Conservation (phyloP, 2,797 vertebrate genomes). For the Triplophysa yarkandensis region DNA sequence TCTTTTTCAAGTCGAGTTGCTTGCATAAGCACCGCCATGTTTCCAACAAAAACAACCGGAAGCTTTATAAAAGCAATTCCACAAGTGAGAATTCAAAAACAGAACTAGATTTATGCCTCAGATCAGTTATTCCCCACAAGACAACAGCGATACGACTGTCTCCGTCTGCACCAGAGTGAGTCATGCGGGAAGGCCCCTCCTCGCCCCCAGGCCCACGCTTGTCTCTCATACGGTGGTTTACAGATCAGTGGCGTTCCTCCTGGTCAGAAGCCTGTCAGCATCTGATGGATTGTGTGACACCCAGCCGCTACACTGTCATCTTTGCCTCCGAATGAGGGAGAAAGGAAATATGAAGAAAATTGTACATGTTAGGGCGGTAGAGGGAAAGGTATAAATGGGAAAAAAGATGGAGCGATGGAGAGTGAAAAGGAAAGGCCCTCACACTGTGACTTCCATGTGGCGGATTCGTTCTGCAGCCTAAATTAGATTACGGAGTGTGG, state of each 20-base stretch:
- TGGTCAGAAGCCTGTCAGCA: constrained; percentile 65
- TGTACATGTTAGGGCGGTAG: neutral
- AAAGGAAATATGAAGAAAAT: neutral
- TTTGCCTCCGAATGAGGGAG: constrained; percentile 1
- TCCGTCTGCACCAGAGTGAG: constrained; percentile 30
- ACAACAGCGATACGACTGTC: constrained; percentile 3
- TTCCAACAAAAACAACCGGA: neutral
- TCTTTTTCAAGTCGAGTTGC: neutral
- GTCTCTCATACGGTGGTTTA: constrained; percentile 64
- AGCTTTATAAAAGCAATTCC: neutral
- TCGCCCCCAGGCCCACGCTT: constrained; percentile 4
- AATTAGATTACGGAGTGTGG: constrained; percentile 42
- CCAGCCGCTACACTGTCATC: constrained; percentile 64
- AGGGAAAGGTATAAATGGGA: constrained; percentile 12
- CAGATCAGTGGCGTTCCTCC: constrained; percentile 66
- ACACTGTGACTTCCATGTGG: constrained; percentile 30
- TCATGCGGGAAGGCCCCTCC: constrained; percentile 44
- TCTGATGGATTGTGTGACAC: constrained; percentile 74
- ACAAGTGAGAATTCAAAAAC: neutral
- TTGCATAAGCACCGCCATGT: neutral
- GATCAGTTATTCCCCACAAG: constrained; percentile 19
- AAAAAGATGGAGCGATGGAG: constrained; percentile 5
- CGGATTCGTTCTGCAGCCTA: constrained; percentile 41
- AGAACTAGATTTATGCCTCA: constrained; percentile 13
- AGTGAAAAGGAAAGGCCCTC: constrained; percentile 15